Base-by-base conservation (phyloP, 2,113 vertebrate species). In the Periophthalmus modestus region DNA sequence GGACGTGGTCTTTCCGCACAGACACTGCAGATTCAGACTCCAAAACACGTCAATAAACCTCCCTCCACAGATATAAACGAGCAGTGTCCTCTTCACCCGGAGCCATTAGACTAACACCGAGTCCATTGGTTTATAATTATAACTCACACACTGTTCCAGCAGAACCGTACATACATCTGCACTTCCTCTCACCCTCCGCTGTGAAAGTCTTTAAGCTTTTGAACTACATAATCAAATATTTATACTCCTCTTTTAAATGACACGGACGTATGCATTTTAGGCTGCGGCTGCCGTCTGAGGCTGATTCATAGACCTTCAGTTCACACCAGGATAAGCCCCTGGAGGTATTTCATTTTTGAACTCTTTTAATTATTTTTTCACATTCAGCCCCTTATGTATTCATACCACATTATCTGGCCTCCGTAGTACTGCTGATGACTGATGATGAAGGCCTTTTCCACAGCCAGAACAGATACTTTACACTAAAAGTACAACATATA, bases 241-340 rank as follows among this genome's bases (percentile, higher is more conserved):
- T 39, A 65, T 65, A 65, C 10, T 36, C 34, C 33, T 39, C 62
- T 65, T 65, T 43, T 43, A 65, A 65, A 65, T 43, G 62, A 65
- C 62, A 43, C 34, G 19, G 34, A n/a, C 62, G n/a, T 65, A 21
- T 65, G 62, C 34, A 48, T 67, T 48, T 46, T 47, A 39, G 63
- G 11, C 19, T 66, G 18, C n/a, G 63, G 50, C 47, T 62, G 68
- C 1, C 7, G 19, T 16, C 21, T 47, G 28, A 52, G 10, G 36
- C 28, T 19, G 5, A 71, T 61, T 68, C 28, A 39, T 82, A 16
- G 19, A 11, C 47, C 67, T 54, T 66, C 46, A 66, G 71, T 84
- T 23, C 57, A 50, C 48, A 72, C 70, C 28, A 5, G 24, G 18
- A 69, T 58, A 73, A 65, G 33, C 63, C 67, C 13, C 7, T 21